Evolutionary conservation across 2,888 invertebrate genomes (phyloP).

Genomic region (Cotesia congregata): DNA sequence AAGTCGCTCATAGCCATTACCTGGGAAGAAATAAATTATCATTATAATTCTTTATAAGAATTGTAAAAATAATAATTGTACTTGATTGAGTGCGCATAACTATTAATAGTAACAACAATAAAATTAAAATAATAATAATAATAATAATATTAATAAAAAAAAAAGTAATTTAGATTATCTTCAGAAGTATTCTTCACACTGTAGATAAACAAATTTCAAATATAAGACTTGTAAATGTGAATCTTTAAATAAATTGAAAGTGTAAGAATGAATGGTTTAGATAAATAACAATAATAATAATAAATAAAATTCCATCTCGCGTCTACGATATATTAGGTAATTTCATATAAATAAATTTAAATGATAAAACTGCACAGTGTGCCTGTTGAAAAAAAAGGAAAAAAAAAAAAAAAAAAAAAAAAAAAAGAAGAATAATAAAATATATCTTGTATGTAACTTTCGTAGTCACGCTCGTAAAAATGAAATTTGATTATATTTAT

Average conservation of each 20-base stretch:
- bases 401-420: neutral
- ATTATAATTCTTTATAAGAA: conserved; percentile 1
- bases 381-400: conserved; percentile 26
- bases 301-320: conserved; percentile 20
- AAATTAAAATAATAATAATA: conserved; percentile 31
- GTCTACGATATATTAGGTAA: conserved; percentile 20
- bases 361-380: conserved; percentile 33
- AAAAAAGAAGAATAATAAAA: neutral
- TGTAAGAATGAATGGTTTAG: conserved; percentile 20
- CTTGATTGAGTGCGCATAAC: conserved; percentile 43
- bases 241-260: conserved; percentile 19
- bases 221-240: conserved; percentile 30
- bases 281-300: conserved; percentile 18
- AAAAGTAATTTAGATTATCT: conserved; percentile 48
- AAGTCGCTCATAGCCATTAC: conserved; percentile 18
- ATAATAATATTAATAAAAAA: too few relatives aligned
- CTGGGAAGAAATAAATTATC: neutral
- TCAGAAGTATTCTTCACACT: conserved; percentile 49
- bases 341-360: conserved; percentile 25
- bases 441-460: conserved; percentile 16
- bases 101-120: too few relatives aligned
- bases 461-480: neutral
- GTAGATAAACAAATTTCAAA: conserved; percentile 28
- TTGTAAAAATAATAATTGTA: conserved; percentile 24
- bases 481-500: conserved; percentile 25